Evolutionary conservation across 2,797 vertebrate species (phyloP), one percentile per base, ranked within the genome.

Genomic region (Bradypodion ventrale): DNA sequence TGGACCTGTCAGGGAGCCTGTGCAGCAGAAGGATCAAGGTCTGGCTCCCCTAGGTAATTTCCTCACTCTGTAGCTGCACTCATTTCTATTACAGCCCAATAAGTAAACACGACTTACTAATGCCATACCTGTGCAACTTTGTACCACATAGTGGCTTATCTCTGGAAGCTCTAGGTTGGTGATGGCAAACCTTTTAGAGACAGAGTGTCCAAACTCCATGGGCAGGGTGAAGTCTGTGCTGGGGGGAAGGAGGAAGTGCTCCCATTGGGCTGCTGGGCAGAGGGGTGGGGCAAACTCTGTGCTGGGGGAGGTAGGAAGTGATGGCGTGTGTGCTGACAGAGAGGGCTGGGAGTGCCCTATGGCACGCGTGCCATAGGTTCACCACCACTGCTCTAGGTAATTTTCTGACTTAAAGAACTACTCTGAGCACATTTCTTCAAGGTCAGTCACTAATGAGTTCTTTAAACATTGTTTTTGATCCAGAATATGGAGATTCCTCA

Each of bases 1-100:
- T 82, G 90, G 85, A 83, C 86, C 93, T 60, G 65, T 78, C 0
- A 92, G 91, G 86, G 95, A 93, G 87, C 87, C 85, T 5, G 87
- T 90, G 78, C 94, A 92, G 70, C 94, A 91, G 69, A 90, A 92
- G 10, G 94, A 95, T 62, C 91, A 94, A n/a, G 72, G 88, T 4
- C 92, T 93, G 46, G 80, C 88, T 70, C 90, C 88, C 75, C 83
- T 95, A 95, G 96, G 96, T 96, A 93, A 94, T 65, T 40, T 42
- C 8, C 25, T 32, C n/a, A 19, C 49, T 81, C 56, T 27, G n/a
- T 19, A 37, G 46, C n/a, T 8, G 9, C 52, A 25, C 25, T 68
- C 37, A 56, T 56, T 13, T 56, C 52, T 52, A 56, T 5, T 56
- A 19, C 52, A 40, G 44, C 15, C 29, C 29, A 75, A 9, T 5